These are phyloP conservation scores for Forbesichthys agassizii DNA, from an alignment of 2,113 vertebrate genomes.

Conservation along the genomic window DNA sequence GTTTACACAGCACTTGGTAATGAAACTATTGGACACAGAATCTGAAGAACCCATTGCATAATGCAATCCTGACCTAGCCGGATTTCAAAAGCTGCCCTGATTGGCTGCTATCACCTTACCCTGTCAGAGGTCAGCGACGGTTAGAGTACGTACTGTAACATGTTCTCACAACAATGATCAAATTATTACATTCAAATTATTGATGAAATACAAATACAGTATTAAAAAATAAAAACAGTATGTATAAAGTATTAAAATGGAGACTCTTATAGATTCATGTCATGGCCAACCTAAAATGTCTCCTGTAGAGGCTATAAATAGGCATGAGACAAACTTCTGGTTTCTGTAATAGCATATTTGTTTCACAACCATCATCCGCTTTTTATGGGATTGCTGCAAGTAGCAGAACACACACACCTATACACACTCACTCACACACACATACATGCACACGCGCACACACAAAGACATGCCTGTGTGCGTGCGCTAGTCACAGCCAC, in stretches of 20 bases:
- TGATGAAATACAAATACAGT: too few species aligned
- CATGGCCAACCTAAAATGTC: slow-evolving; percentile 16
- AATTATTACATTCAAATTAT: too few species aligned
- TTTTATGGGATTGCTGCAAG: slow-evolving; percentile 58
- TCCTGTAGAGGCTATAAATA: slow-evolving; percentile 70
- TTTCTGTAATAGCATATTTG: slow-evolving; percentile 69
- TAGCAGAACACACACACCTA: slow-evolving; percentile 27
- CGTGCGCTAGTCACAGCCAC: slow-evolving; percentile 11
- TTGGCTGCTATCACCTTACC: slow-evolving; percentile 23
- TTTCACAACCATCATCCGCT: slow-evolving; percentile 72
- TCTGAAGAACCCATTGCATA: slow-evolving; percentile 13
- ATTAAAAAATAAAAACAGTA: slow-evolving; percentile 4
- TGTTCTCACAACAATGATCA: too few species aligned
- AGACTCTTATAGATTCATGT: slow-evolving; percentile 45
- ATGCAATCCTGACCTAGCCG: slow-evolving; percentile 16
- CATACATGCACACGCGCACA: slow-evolving; percentile 24
- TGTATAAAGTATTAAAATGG: background rate
- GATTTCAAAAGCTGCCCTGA: slow-evolving; percentile 23
- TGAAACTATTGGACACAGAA: slow-evolving; percentile 30
- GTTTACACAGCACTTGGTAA: slow-evolving; percentile 16
- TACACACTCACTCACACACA: slow-evolving; percentile 14
- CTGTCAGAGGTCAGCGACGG: background rate
- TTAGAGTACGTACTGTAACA: background rate
- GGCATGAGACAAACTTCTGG: slow-evolving; percentile 68
- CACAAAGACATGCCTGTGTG: slow-evolving; percentile 1